Base-by-base conservation (phyloP, 2,888 invertebrate species). In the Sicus ferrugineus region DNA sequence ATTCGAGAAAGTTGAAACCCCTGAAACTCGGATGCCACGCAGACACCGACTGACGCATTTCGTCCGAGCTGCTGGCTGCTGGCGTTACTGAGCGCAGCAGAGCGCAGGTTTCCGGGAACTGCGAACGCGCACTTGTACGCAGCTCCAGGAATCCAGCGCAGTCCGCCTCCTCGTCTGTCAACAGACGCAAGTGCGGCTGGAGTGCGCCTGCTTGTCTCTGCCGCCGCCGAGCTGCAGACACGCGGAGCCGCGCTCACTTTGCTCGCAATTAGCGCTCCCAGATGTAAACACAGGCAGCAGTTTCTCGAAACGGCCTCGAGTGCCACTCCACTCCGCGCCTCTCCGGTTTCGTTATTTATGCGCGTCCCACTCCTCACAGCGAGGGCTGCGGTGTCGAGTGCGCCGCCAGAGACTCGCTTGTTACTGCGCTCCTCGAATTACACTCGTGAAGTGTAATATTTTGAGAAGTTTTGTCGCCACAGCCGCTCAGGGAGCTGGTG, bases 281-380 rank as follows among this genome's bases (percentile, higher is more conserved):
- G 71, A 75, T 74, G 75, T 79, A 79, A 79, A 79, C 78, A 79
- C 76, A 74, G 63, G 54, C 31, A 64, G 42, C 66, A 74, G 52
- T 74, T 79, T 80, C 64, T 69, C 74, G 79, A 80, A 80, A 46
- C 21, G 6, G 23, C n/a, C n/a, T 64, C 21, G 21, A 50, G 21
- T 6, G 23, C 50, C 34, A 67, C 50, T 30, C 21, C 50, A 61
- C 59, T 59, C 30, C 52, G 31, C n/a, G 21, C 19, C 63, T 21
- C 68, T 72, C 73, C 72, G 58, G 74, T 79, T 78, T 68, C 72
- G 70, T 80, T 80, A 80, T 80, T 80, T 79, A 79, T 80, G 79
- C 34, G 70, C 76, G 76, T 75, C 76, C 74, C 73, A 78, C 76
- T 77, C 79, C 80, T 80, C 64, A 70, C 68, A 62, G 34, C 64